Conservation (phyloP, 1,140 invertebrate genomes). For the Drosophila aff. region DNA sequence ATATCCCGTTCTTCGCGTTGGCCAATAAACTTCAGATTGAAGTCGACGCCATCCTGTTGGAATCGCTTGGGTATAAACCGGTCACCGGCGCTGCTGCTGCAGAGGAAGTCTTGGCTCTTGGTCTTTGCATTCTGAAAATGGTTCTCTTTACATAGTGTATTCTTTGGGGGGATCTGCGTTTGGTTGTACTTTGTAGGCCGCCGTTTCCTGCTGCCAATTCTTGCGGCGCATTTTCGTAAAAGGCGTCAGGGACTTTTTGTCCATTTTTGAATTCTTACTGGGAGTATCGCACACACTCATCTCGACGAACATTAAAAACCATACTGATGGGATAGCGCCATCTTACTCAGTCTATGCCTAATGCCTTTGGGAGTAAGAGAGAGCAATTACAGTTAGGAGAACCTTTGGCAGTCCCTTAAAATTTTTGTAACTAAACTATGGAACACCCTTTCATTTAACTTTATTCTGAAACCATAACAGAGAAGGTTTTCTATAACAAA, state of each 20-base stretch:
- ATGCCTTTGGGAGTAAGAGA: slow-evolving; percentile 1
- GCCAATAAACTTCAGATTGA: slow-evolving; percentile 62
- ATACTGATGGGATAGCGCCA: slow-evolving; percentile 23
- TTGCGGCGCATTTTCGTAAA: slow-evolving; percentile 62
- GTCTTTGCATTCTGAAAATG: slow-evolving; percentile 19
- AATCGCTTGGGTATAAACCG: slow-evolving; percentile 78
- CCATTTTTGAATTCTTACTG: slow-evolving; percentile 45
- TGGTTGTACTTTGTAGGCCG: slow-evolving; percentile 41
- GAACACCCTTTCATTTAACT: background rate
- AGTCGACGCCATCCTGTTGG: slow-evolving; percentile 37
- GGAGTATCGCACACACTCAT: slow-evolving; percentile 70
- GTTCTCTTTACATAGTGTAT: background rate
- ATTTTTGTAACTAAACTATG: background rate
- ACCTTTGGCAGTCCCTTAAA: background rate
- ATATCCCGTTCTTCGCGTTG: slow-evolving; percentile 62
- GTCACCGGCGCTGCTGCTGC: slow-evolving; percentile 50
- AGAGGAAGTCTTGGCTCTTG: slow-evolving; percentile 1
- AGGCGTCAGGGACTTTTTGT: slow-evolving; percentile 42
- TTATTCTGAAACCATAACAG: background rate
- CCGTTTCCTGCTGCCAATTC: slow-evolving; percentile 55
- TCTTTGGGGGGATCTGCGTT: background rate
- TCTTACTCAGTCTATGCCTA: slow-evolving; percentile 1
- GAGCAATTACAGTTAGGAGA: slow-evolving; percentile 23
- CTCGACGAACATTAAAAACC: slow-evolving; percentile 32
- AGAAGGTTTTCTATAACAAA: too few species aligned